These are phyloP conservation scores for Nebria salina DNA, from an alignment of 2,888 invertebrate species.

Conservation along the genomic window DNA sequence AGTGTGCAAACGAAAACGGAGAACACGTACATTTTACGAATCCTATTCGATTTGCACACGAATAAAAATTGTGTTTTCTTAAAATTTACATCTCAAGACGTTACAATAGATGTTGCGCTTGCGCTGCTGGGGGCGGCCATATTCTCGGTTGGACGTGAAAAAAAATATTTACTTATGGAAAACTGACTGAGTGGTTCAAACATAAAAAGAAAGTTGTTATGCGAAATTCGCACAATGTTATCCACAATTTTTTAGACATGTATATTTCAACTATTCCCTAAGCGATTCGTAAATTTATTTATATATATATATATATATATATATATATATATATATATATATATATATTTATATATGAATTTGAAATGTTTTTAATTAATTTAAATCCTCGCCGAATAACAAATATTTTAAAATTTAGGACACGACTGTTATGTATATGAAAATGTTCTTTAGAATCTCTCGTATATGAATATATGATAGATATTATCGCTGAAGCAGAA, in stretches of 20 bases:
- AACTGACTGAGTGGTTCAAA: constrained; percentile 18
- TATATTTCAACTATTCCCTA: too few relatives aligned
- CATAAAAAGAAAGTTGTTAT: constrained; percentile 1
- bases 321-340: too few relatives aligned
- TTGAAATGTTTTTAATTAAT: too few relatives aligned
- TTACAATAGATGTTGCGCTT: constrained; percentile 10
- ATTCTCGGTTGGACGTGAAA: constrained; percentile 15
- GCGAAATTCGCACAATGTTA: background rate
- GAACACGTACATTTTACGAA: constrained; percentile 22
- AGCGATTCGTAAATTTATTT: too few relatives aligned
- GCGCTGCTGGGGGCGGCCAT: background rate
- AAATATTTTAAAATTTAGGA: too few relatives aligned
- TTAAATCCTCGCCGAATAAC: too few relatives aligned
- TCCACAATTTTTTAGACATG: too few relatives aligned
- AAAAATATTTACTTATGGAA: constrained; percentile 44
- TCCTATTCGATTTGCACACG: constrained; percentile 45
- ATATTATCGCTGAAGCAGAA: background rate
- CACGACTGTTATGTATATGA: too few relatives aligned
- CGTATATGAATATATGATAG: background rate
- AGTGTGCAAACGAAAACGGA: background rate
- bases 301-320: too few relatives aligned
- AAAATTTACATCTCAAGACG: constrained; percentile 46
- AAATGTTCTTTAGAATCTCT: too few relatives aligned
- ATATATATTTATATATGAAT: too few relatives aligned
- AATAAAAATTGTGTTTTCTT: constrained; percentile 47